Evolutionary conservation across 2,888 invertebrate species (phyloP).

Genomic region (Orthosia gracilis): DNA sequence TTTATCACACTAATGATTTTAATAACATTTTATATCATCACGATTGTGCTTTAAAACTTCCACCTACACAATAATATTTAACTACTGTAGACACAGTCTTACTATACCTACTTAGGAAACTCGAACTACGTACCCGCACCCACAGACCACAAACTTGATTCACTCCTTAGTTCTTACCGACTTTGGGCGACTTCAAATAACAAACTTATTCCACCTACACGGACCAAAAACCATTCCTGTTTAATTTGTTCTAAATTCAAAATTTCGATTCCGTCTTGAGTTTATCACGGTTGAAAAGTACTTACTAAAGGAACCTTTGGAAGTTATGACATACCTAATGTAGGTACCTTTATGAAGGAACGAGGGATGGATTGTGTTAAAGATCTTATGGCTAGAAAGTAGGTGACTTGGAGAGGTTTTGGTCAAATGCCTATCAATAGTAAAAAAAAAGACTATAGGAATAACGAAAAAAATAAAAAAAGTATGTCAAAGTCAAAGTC

Average conservation of each 20-base stretch:
- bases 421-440: too few relatives aligned
- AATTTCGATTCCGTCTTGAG: constrained; percentile 27
- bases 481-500: too few relatives aligned
- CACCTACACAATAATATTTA: background rate
- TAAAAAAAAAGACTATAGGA: background rate
- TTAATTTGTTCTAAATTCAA: constrained; percentile 39
- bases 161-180: constrained; percentile 49
- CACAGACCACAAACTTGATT: constrained; percentile 62
- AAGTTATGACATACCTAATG: background rate
- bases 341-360: background rate
- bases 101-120: constrained; percentile 21
- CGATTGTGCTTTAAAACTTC: background rate
- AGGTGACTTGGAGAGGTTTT: background rate
- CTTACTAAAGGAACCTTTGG: background rate
- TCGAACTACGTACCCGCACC: constrained; percentile 30
- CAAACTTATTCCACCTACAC: constrained; percentile 56
- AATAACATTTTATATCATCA: too few relatives aligned
- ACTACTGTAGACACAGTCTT: background rate
- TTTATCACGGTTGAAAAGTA: background rate
- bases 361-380: background rate
- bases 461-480: background rate
- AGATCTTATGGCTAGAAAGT: background rate
- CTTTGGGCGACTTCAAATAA: constrained; percentile 59
- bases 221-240: background rate
- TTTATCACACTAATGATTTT: too few relatives aligned